Evolutionary conservation across 1,140 invertebrate species (phyloP), one percentile per base, ranked within the genome.

Genomic region (Mercenaria mercenaria): DNA sequence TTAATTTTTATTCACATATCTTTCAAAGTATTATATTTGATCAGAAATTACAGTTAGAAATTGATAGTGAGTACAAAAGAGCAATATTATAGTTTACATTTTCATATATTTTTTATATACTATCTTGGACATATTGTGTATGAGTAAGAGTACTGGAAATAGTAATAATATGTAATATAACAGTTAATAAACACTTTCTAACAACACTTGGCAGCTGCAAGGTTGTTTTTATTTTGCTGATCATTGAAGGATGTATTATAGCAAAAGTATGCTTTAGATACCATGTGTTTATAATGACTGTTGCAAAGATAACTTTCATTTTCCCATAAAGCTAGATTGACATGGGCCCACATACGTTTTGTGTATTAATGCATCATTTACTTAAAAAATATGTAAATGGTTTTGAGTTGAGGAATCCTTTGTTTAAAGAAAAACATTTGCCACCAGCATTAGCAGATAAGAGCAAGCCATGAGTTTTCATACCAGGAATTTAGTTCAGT

Each of bases 361-460:
- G 47, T 59, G 47, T 79, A 56, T 37, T 56, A 79, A 76, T 79
- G 43, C 18, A 34, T 79, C 76, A 79, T 79, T 79, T 59, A 79
- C 76, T 79, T 79, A 26, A 79, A 79, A 72, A 79, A 79, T 37
- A 50, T 79, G 76, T 79, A 56, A 79, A 79, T 79, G 76, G 47
- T 79, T 56, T 56, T 13, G 50, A 6, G 50, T 37, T 3, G 23
- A 34, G 32, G 32, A 79, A 79, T 79, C 76, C 76, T 79, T 79
- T 79, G 76, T 79, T 79, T 79, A 47, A 26, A 20, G 23, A 56
- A 56, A 56, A 79, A 79, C 8, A 50, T 79, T 79, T 52, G 32
- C 47, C 26, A 18, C 67, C 34, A 72, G 43, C 10, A 39, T 39
- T 39, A 39, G 37, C 67, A 39, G 67, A 72, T 72, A 72, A 72